phyloP scores from a whole-genome alignment of 1,140 invertebrate species.

The Musca domestica region DNA sequence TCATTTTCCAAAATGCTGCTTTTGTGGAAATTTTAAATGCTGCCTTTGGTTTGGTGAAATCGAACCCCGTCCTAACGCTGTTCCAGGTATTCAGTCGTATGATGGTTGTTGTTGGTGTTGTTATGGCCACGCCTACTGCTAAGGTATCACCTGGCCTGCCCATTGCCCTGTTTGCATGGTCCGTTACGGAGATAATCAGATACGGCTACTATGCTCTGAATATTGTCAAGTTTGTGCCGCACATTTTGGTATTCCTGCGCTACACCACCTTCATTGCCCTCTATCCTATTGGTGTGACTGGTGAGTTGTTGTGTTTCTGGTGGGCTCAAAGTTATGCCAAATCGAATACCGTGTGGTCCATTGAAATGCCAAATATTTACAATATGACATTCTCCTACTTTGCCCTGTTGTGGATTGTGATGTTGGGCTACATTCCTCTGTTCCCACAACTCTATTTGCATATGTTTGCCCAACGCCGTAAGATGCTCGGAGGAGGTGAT shows the following conservation, averaged over 20 bases:
- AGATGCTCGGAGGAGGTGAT: slow-evolving; percentile 62
- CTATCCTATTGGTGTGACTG: slow-evolving; percentile 92
- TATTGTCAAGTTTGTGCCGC: slow-evolving; percentile 72
- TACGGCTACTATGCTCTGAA: slow-evolving; percentile 89
- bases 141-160: slow-evolving; percentile 69
- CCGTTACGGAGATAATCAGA: slow-evolving; percentile 90
- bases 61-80: slow-evolving; percentile 75
- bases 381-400: slow-evolving; percentile 89
- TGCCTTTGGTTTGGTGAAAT: slow-evolving; percentile 74
- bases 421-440: slow-evolving; percentile 84
- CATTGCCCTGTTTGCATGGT: slow-evolving; percentile 84
- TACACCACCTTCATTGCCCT: slow-evolving; percentile 91
- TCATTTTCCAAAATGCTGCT: slow-evolving; percentile 89
- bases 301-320: slow-evolving; percentile 86
- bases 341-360: slow-evolving; percentile 67
- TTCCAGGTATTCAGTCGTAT: slow-evolving; percentile 90
- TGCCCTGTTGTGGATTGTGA: slow-evolving; percentile 71
- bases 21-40: slow-evolving; percentile 86
- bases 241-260: slow-evolving; percentile 72
- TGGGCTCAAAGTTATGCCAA: slow-evolving; percentile 68
- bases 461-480: slow-evolving; percentile 83
- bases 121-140: slow-evolving; percentile 68
- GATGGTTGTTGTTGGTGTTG: slow-evolving; percentile 79
- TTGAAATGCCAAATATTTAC: slow-evolving; percentile 77
- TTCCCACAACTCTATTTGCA: slow-evolving; percentile 81